A percentile compares a stretch with the other conserved stretches of the same genome.
Evolutionary conservation across 2,888 invertebrate species (phyloP).

Genomic region (Allygus modestus): DNA sequence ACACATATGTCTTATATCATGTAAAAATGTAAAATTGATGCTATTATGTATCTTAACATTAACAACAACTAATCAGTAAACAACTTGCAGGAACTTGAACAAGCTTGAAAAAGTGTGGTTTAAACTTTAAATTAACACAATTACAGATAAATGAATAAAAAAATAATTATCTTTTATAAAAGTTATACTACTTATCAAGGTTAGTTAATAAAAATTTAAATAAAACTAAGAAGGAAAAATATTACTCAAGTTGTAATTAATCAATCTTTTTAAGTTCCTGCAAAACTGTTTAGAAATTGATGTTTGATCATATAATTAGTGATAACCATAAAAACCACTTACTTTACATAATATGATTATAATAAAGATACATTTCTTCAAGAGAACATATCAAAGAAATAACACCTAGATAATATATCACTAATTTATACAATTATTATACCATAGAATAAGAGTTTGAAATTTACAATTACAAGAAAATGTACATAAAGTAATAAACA

Average conservation of each 20-base stretch:
- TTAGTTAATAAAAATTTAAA: not conserved
- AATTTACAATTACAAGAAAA: constrained; percentile 58
- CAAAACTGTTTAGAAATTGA: not conserved
- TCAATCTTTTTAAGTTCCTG: constrained; percentile 33
- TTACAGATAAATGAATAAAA: no score
- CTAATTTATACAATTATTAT: constrained; percentile 68
- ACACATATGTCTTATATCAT: constrained; percentile 31
- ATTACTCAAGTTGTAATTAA: not conserved
- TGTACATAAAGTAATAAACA: constrained; percentile 31
- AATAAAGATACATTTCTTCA: constrained; percentile 11
- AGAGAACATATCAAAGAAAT: constrained; percentile 33
- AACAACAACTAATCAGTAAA: not conserved
- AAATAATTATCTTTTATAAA: not conserved
- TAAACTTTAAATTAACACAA: not conserved
- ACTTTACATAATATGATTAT: constrained; percentile 46
- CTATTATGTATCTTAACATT: constrained; percentile 27
- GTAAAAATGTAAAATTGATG: constrained; percentile 59
- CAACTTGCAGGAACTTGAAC: constrained; percentile 35
- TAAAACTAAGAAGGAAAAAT: not conserved
- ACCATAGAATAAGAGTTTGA: constrained; percentile 27
- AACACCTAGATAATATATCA: constrained; percentile 47
- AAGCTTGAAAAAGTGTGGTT: not conserved
- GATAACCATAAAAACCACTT: constrained; percentile 38
- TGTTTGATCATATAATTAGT: constrained; percentile 23
- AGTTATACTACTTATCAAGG: not conserved